Conservation (phyloP, 1,140 invertebrate species). For the Lepidurus packardi region DNA sequence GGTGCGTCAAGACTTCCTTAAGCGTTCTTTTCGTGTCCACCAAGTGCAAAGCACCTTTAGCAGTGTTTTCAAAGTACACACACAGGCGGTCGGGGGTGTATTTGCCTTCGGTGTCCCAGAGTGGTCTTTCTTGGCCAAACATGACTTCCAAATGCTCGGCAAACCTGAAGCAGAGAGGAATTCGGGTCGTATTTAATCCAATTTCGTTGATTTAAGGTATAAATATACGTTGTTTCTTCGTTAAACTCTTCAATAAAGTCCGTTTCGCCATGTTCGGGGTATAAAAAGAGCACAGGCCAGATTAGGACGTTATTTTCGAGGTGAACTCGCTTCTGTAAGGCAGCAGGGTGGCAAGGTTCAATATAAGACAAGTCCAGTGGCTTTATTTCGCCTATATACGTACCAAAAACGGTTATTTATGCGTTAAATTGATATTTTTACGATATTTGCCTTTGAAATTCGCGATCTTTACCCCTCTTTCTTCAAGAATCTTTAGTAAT, state of each 20-base stretch:
- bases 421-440: constrained; percentile 36
- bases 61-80: constrained; percentile 72
- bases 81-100: constrained; percentile 62
- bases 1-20: constrained; percentile 55
- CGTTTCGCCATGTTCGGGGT: constrained; percentile 67
- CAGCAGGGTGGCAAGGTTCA: constrained; percentile 57
- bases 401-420: neutral
- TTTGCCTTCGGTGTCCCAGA: constrained; percentile 66
- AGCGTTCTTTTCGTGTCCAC: constrained; percentile 57
- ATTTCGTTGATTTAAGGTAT: neutral
- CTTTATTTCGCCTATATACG: neutral
- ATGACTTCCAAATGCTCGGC: constrained; percentile 63
- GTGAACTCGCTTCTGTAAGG: constrained; percentile 39
- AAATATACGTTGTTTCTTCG: constrained; percentile 60
- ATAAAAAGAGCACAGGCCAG: constrained; percentile 77
- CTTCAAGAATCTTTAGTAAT: constrained; percentile 52
- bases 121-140: constrained; percentile 58
- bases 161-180: constrained; percentile 53
- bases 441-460: constrained; percentile 37
- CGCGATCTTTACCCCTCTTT: constrained; percentile 48
- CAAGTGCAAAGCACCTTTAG: constrained; percentile 57
- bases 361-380: constrained; percentile 46
- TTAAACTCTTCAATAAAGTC: constrained; percentile 68
- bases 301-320: constrained; percentile 53
- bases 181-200: neutral